Percentiles rank a stretch among this genome's conserved stretches.
These are phyloP conservation scores for Eutolmus rufibarbis DNA, from an alignment of 2,888 invertebrate species.

Conservation along the genomic window DNA sequence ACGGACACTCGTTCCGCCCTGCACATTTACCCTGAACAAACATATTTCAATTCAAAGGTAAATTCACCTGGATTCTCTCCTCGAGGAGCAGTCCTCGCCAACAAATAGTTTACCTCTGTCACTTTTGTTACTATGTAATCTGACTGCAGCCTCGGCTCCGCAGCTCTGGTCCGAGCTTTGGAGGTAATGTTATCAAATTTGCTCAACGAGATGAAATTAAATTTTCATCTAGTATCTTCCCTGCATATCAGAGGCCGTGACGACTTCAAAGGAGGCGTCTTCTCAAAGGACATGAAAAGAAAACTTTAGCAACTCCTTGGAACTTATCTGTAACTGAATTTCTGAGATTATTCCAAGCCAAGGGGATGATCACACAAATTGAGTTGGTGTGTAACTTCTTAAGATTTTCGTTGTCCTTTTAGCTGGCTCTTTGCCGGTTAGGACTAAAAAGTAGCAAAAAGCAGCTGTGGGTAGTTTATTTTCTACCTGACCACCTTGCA, in stretches of 20 bases:
- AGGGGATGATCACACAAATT: slow-evolving; percentile 9
- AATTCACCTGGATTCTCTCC: neutral
- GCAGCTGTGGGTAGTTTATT: neutral
- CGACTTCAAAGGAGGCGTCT: neutral
- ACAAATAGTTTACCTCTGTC: neutral
- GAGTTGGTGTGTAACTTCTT: slow-evolving; percentile 6
- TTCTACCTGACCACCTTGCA: neutral
- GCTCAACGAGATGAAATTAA: neutral
- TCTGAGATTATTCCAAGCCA: slow-evolving; percentile 1
- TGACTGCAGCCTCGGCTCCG: neutral
- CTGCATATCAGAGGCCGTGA: neutral
- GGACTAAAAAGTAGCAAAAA: neutral
- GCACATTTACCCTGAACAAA: neutral
- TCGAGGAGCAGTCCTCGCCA: neutral
- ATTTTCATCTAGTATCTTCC: neutral
- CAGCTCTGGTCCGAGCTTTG: neutral
- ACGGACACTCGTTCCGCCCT: neutral
- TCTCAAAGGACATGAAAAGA: slow-evolving; percentile 20
- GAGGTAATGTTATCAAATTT: slow-evolving; percentile 17
- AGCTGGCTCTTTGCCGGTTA: neutral
- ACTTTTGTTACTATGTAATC: neutral
- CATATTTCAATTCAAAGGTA: neutral
- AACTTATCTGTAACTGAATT: slow-evolving; percentile 28
- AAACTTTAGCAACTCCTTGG: slow-evolving; percentile 26
- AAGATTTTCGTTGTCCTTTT: neutral